Evolutionary conservation across 2,888 invertebrate genomes (phyloP), one percentile per base, ranked within the genome.

Genomic region (Galerucella calmariensis): DNA sequence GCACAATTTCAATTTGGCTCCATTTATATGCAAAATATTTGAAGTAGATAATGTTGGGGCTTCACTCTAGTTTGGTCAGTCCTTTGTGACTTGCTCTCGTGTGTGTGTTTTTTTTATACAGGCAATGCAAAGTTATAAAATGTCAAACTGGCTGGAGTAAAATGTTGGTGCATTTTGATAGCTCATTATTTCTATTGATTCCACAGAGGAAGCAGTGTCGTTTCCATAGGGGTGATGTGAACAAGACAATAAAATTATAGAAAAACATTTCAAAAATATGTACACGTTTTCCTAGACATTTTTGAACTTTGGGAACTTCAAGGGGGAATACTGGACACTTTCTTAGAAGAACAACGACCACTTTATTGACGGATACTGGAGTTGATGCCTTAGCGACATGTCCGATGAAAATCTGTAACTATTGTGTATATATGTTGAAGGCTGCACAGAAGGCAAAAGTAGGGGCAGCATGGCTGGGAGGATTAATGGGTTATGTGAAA

Each of bases 21-120:
- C 84, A 83, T 85, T 83, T 85, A 84, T 83, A 85, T 85, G 85
- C 84, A 84, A 84, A 85, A 84, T 84, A 84, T 82, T 83, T 83
- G 81, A 82, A 81, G 82, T 82, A 80, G 63, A 83, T 83, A 83
- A 83, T 80, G 81, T 80, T 48, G 72, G 59, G 58, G 61, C 66
- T 46, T 35, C 48, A 58, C 46, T 59, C 66, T 67, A 67, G 24
- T 72, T 48, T 58, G 63, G 63, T 46, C 41, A 20, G 14, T 41
- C 63, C 63, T 65, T 65, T 46, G 63, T 65, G 63, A 16, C 16
- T 67, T 16, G 2, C 58, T 65, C 11, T 41, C 35, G 35, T 46
- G 56, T 62, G 35, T 69, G 68, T 72, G 81, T 82, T 81, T 80
- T 69, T 80, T 81, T 79, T 76, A 78, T 74, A 69, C 67, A 70